Evolutionary conservation across 1,140 invertebrate species (phyloP).

Genomic region (Orius insidiosus): DNA sequence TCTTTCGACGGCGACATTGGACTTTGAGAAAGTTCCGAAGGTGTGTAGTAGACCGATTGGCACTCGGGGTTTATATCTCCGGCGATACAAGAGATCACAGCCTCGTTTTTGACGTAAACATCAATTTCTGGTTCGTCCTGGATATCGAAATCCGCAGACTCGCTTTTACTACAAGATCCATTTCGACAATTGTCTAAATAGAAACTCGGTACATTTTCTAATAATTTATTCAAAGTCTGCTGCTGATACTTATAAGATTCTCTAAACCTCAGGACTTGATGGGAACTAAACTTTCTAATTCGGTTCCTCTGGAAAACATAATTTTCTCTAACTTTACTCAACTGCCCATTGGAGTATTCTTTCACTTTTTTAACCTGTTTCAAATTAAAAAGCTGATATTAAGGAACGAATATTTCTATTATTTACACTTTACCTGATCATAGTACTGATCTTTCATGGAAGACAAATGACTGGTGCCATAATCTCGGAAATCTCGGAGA

Average conservation of each 20-base stretch:
- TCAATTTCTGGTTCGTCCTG: constrained; percentile 29
- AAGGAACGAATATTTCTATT: not conserved
- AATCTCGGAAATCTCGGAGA: constrained; percentile 73
- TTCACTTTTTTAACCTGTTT: constrained; percentile 70
- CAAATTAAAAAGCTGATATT: constrained; percentile 17
- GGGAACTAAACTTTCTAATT: constrained; percentile 83
- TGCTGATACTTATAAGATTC: constrained; percentile 92
- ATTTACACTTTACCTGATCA: constrained; percentile 47
- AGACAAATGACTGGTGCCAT: constrained; percentile 70
- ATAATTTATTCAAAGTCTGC: constrained; percentile 79
- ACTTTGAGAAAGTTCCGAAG: constrained; percentile 38
- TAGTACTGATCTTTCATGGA: constrained; percentile 78
- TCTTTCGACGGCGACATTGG: constrained; percentile 14
- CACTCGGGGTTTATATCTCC: constrained; percentile 22
- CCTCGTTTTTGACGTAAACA: constrained; percentile 38
- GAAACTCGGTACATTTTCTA: constrained; percentile 82
- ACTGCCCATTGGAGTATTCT: constrained; percentile 72
- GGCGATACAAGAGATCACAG: constrained; percentile 31
- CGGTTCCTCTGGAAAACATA: constrained; percentile 88
- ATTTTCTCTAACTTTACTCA: constrained; percentile 85
- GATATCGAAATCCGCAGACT: constrained; percentile 53
- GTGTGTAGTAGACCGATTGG: constrained; percentile 60
- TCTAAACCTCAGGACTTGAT: constrained; percentile 69
- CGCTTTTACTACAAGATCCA: constrained; percentile 63
- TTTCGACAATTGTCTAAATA: constrained; percentile 85